Conservation (phyloP, 2,888 invertebrate species). For the Synanthedon myopaeformis region DNA sequence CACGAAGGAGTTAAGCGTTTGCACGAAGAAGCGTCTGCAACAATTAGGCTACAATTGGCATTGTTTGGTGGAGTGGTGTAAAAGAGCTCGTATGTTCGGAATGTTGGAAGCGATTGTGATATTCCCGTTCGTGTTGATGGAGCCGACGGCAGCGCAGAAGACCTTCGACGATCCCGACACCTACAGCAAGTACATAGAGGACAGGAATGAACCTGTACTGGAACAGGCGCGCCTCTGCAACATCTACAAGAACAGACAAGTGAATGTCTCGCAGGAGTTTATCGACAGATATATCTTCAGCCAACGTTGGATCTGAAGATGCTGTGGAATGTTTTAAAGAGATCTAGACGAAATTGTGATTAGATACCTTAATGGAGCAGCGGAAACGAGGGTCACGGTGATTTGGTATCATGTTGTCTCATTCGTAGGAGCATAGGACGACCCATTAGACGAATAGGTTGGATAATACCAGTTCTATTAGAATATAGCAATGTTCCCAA, state of each 20-base stretch:
- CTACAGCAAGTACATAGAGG: conserved; percentile 15
- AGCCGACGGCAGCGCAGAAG: conserved; percentile 19
- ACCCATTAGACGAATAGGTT: too few relatives aligned
- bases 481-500: too few relatives aligned
- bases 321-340: too few relatives aligned
- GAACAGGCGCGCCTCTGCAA: conserved; percentile 15
- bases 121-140: conserved; percentile 25
- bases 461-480: too few relatives aligned
- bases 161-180: conserved; percentile 28
- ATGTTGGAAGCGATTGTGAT: conserved; percentile 17
- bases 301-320: too few relatives aligned
- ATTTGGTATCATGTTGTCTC: too few relatives aligned
- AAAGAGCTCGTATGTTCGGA: conserved; percentile 25
- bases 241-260: conserved; percentile 21
- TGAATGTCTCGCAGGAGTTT: conserved; percentile 39
- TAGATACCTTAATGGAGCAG: too few relatives aligned
- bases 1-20: conserved; percentile 17
- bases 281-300: conserved; percentile 24
- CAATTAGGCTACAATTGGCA: conserved; percentile 22
- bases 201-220: conserved; percentile 25
- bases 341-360: too few relatives aligned
- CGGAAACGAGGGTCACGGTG: too few relatives aligned
- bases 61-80: conserved; percentile 22
- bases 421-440: too few relatives aligned
- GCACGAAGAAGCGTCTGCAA: conserved; percentile 21